Conservation (phyloP, 2,888 invertebrate genomes). For the Drosophila kanekoi region DNA sequence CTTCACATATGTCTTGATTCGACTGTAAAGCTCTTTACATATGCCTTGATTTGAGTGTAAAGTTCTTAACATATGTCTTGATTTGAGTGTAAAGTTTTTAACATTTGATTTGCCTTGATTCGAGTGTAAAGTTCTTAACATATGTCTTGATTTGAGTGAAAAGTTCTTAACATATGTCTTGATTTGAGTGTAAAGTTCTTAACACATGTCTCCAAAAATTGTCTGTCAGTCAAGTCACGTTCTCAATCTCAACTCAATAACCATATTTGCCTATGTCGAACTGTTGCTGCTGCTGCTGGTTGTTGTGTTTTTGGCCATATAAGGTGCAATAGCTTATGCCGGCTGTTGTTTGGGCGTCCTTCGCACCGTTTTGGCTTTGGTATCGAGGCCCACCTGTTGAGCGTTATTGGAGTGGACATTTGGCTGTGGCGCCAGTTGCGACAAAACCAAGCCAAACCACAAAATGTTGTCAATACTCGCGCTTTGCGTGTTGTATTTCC, state of each 20-base stretch:
- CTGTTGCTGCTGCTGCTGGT: constrained; percentile 9
- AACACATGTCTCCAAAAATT: not conserved
- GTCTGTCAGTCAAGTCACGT: constrained; percentile 29
- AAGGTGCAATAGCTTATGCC: constrained; percentile 54
- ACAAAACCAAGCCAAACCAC: constrained; percentile 28
- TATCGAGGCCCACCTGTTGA: constrained; percentile 71
- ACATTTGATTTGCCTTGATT: no score
- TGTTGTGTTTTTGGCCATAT: constrained; percentile 62
- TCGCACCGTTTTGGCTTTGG: constrained; percentile 61
- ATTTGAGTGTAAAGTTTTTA: no score
- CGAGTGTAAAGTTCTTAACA: no score
- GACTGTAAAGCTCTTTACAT: no score
- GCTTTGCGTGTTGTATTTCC: constrained; percentile 58
- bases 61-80: no score
- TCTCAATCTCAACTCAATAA: constrained; percentile 41
- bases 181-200: no score
- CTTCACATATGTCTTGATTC: no score
- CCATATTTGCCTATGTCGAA: constrained; percentile 67
- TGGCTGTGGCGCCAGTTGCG: constrained; percentile 33
- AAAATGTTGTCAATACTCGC: constrained; percentile 27
- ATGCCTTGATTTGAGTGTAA: no score
- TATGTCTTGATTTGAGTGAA: no score
- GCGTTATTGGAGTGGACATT: constrained; percentile 43
- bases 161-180: no score
- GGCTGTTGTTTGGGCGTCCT: constrained; percentile 69